Percentiles rank a stretch among this genome's conserved stretches.
Conservation (phyloP, 2,888 invertebrate genomes). For the Ferrisia virgata region DNA sequence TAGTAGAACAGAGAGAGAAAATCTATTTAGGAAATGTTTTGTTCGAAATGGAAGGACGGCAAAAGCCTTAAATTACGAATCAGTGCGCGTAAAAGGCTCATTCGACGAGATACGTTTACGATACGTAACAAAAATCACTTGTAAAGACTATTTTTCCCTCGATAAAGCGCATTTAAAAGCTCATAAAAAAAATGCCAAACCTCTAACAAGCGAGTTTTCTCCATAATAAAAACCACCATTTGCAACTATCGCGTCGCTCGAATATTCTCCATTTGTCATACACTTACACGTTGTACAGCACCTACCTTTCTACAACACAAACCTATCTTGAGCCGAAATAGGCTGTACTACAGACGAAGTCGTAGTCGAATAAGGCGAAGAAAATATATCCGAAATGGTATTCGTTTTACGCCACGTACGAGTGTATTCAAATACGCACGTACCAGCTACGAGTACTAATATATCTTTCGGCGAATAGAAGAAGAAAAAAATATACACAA, state of each 20-base stretch:
- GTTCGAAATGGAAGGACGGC: not conserved
- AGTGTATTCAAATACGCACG: not conserved
- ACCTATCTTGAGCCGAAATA: not conserved
- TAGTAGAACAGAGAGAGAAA: too few relatives aligned
- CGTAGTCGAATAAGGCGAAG: not conserved
- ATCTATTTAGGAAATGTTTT: not conserved
- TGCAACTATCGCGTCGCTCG: not conserved
- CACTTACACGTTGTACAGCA: not conserved
- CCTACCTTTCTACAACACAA: not conserved
- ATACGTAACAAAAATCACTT: constrained; percentile 1
- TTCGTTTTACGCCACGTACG: not conserved
- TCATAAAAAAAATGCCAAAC: constrained; percentile 3
- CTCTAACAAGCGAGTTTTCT: not conserved
- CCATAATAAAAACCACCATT: constrained; percentile 8
- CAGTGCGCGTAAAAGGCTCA: not conserved
- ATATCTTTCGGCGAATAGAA: not conserved
- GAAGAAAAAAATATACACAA: not conserved
- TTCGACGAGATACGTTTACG: not conserved
- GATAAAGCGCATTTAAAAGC: constrained; percentile 16
- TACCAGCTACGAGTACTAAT: not conserved
- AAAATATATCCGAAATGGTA: not conserved
- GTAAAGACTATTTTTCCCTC: not conserved
- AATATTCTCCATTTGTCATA: constrained; percentile 18
- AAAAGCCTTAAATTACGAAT: not conserved
- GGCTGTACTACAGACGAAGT: not conserved